Base-by-base conservation (phyloP, 2,888 invertebrate species). In the Erebia epiphron region DNA sequence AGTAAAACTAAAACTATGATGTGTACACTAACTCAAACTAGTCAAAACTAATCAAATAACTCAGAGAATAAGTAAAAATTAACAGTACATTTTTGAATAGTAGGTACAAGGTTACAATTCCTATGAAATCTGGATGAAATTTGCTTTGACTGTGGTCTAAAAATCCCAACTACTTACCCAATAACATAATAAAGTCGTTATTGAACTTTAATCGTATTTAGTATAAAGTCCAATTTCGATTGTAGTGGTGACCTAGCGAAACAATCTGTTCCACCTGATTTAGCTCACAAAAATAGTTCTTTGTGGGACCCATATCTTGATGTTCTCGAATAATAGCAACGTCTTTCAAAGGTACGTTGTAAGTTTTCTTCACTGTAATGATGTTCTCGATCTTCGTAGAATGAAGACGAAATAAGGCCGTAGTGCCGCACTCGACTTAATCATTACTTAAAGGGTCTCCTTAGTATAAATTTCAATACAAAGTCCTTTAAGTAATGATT, bases 211-310 rank as follows among this genome's bases (percentile, higher is more conserved):
- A 35, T 64, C 41, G 16, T 41, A 16, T 4, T 21, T 16, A 54
- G 1, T 18, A 35, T 41, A 41, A 63, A 16, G 43, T 56, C 41
- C 21, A 46, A 57, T 56, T 56, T 56, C 18, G 16, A 65, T 63
- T 63, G 71, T 74, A 73, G 71, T 65, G 63, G 71, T 71, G 66
- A 73, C 73, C 75, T 76, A 62, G 64, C 26, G 26, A 69, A 67
- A 72, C 46, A 74, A 74, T 62, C 66, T 64, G 62, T 69, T 49
- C 18, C 67, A 68, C 70, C 58, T 64, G 64, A 61, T 61, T 69
- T 61, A 56, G 60, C 56, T 72, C 64, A 60, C 67, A 61, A 68
- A 72, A 67, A 26, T 70, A 68, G 60, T 63, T 66, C 66, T 72
- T 71, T 67, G 71, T 66, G 63, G 67, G 49, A 61, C 64, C 21